Evolutionary conservation across 53 echinoderm and acorn worm species (phyloP).

Genomic region (Mesocentrotus franciscanus): DNA sequence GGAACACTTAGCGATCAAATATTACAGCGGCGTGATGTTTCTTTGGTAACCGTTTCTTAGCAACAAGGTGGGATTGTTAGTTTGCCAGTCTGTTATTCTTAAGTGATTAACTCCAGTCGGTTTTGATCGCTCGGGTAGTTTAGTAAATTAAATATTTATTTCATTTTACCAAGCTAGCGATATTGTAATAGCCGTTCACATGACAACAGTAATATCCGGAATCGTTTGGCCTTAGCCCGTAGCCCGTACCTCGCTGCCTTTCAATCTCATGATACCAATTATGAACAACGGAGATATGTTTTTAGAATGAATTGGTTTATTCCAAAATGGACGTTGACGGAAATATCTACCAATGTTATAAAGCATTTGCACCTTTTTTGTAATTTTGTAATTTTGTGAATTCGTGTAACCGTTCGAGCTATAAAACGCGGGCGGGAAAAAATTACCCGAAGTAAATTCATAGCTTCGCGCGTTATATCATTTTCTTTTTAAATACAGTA

Average conservation of each 20-base stretch:
- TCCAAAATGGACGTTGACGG: neutral
- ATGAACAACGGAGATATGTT: neutral
- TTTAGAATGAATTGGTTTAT: neutral
- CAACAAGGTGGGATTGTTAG: neutral
- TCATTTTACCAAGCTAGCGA: neutral
- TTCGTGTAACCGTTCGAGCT: neutral
- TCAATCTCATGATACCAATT: neutral
- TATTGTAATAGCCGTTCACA: conserved; percentile 9
- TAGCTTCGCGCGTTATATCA: too few species aligned
- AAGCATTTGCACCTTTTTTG: neutral
- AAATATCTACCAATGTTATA: neutral
- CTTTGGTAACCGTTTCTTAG: conserved; percentile 18
- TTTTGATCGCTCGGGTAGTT: neutral
- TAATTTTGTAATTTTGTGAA: neutral
- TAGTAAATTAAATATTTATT: conserved; percentile 9
- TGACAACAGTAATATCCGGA: conserved; percentile 2
- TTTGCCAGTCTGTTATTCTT: neutral
- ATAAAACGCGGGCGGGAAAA: too few species aligned
- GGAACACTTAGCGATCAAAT: conserved; percentile 43
- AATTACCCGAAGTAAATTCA: too few species aligned
- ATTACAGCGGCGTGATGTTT: conserved; percentile 12
- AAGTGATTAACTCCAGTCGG: conserved; percentile 5
- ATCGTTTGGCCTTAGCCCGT: neutral
- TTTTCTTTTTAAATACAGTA: too few species aligned
- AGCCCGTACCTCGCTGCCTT: neutral